These are phyloP conservation scores for Oxygymnocypris stewartii DNA, from an alignment of 2,113 vertebrate genomes.

Conservation along the genomic window DNA sequence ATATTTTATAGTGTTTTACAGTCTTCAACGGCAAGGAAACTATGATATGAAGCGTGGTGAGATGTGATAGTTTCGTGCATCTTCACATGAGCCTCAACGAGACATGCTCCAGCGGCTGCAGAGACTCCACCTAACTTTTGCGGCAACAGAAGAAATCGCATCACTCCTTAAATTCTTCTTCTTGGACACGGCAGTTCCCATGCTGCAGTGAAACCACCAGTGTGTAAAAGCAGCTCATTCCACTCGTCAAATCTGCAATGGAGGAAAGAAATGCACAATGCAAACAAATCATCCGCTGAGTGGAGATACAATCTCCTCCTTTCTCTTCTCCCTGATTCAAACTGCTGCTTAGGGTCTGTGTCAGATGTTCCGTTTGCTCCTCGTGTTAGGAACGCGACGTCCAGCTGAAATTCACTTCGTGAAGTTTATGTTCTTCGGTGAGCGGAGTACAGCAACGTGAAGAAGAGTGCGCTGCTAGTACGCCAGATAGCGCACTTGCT, in stretches of 20 bases:
- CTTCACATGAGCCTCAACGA: neutral
- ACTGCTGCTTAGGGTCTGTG: neutral
- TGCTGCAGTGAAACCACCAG: conserved; percentile 75
- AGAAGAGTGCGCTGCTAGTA: neutral
- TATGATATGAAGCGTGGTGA: neutral
- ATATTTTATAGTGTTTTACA: neutral
- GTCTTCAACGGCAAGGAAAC: neutral
- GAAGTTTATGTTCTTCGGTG: neutral
- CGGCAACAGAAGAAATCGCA: conserved; percentile 90
- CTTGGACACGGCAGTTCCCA: conserved; percentile 93
- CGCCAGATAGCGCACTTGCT: neutral
- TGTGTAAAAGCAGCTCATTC: conserved; percentile 67
- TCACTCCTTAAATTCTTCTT: conserved; percentile 89
- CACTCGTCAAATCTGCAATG: conserved; percentile 52
- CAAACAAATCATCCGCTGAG: conserved; percentile 33
- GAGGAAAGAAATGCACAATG: conserved; percentile 34
- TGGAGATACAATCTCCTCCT: neutral
- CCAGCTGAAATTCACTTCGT: neutral
- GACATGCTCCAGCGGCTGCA: neutral
- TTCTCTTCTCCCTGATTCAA: neutral
- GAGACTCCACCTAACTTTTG: conserved; percentile 92
- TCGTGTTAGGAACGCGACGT: conserved; percentile 18
- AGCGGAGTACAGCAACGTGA: neutral
- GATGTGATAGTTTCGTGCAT: neutral
- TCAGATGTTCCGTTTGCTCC: conserved; percentile 16